phyloP scores from a whole-genome alignment of 2,113 vertebrate species.

The Cebus imitator region DNA sequence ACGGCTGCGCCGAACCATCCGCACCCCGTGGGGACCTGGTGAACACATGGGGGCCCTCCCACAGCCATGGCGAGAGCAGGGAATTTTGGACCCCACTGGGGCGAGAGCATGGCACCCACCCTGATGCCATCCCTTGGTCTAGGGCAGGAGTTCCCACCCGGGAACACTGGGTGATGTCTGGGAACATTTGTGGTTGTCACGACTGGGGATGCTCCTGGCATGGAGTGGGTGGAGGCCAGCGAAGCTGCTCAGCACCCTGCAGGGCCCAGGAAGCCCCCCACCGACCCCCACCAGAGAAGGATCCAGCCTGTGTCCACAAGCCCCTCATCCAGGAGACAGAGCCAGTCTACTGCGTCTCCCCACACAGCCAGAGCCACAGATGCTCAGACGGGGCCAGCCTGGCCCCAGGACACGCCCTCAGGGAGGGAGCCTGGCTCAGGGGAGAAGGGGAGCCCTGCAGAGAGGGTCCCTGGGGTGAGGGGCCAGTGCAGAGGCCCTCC shows the following conservation, averaged over 20 bases:
- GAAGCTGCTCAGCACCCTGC: background rate
- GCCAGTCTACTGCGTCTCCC: too few relatives aligned
- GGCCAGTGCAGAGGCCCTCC: background rate
- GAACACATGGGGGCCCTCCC: background rate
- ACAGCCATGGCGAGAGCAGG: too few relatives aligned
- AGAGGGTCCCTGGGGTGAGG: too few relatives aligned
- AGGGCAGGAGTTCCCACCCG: too few relatives aligned
- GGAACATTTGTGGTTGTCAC: background rate
- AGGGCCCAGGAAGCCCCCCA: rapidly evolving
- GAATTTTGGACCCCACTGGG: background rate
- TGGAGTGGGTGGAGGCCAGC: background rate
- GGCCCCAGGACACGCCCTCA: background rate
- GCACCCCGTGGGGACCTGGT: background rate
- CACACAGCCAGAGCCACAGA: background rate
- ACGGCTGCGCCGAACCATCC: background rate
- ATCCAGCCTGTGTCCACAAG: background rate
- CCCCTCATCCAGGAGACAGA: background rate
- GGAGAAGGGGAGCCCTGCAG: rapidly evolving
- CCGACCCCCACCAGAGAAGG: background rate
- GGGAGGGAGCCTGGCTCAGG: background rate
- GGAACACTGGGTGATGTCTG: background rate
- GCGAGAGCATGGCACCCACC: background rate
- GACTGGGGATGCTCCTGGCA: background rate
- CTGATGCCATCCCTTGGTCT: rapidly evolving
- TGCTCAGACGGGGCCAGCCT: rapidly evolving